Conservation (phyloP, 2,888 invertebrate species). For the Lepetodrilus schrolli region DNA sequence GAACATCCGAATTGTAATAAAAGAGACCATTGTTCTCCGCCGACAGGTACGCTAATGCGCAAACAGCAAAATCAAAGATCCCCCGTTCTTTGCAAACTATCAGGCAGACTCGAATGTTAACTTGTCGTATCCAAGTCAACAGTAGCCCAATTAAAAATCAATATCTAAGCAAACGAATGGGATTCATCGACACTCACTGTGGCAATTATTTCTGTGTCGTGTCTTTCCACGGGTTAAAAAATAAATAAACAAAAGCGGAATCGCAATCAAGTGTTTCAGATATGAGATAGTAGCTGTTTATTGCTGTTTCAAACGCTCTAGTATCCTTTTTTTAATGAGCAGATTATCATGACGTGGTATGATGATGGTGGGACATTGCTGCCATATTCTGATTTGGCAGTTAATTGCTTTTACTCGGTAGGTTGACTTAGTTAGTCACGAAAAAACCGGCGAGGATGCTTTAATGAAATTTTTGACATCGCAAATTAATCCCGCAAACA, state of each 20-base stretch:
- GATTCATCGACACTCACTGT: background rate
- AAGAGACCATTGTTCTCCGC: background rate
- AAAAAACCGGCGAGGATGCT: no score
- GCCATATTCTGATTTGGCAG: no score
- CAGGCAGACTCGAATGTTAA: constrained; percentile 32
- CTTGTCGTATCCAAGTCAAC: constrained; percentile 35
- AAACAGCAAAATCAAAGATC: constrained; percentile 35
- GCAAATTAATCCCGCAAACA: constrained; percentile 12
- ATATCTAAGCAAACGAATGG: constrained; percentile 13
- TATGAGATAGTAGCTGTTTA: background rate
- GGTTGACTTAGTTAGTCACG: no score
- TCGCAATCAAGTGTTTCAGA: background rate
- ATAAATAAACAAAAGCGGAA: no score
- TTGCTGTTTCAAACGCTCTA: background rate
- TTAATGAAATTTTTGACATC: background rate
- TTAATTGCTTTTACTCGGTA: no score
- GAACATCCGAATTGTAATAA: constrained; percentile 19
- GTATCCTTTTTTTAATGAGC: no score
- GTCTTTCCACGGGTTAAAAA: background rate
- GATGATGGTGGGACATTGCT: no score
- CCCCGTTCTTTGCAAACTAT: constrained; percentile 26
- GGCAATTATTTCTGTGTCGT: background rate
- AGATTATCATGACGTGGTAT: no score
- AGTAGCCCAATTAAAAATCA: constrained; percentile 39
- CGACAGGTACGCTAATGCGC: constrained; percentile 28